These are phyloP conservation scores for Ptyas mucosa DNA, from an alignment of 2,113 vertebrate species.

Conservation along the genomic window DNA sequence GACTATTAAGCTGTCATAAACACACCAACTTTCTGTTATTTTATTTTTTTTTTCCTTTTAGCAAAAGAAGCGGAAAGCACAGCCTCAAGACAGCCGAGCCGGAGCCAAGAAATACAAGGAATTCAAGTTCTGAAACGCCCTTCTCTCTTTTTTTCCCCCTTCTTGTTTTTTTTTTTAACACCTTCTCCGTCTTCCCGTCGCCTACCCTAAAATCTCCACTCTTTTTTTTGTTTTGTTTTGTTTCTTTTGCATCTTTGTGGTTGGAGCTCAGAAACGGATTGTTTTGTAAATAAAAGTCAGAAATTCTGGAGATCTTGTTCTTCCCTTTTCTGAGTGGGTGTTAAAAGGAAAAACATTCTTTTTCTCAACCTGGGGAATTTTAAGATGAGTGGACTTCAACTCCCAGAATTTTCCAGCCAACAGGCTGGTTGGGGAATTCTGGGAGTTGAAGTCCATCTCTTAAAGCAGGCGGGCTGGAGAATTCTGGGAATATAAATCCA, in stretches of 20 bases:
- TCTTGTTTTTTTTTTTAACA: not conserved
- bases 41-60: conserved; percentile 37
- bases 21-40: not conserved
- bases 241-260: not conserved
- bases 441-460: not conserved
- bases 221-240: not conserved
- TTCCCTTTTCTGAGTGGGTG: not conserved
- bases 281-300: conserved; percentile 33
- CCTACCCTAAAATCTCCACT: not conserved
- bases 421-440: too few relatives aligned
- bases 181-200: too few relatives aligned
- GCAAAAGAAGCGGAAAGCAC: conserved; percentile 93
- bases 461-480: too few relatives aligned
- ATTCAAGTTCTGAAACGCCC: conserved; percentile 77
- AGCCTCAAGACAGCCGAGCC: conserved; percentile 82
- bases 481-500: too few relatives aligned
- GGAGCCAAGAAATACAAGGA: conserved; percentile 93
- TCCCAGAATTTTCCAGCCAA: not conserved
- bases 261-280: not conserved
- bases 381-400: not conserved
- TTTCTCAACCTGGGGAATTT: not conserved
- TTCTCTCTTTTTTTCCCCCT: not conserved
- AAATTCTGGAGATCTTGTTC: not conserved
- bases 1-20: not conserved
- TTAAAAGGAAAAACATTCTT: not conserved